Percentiles rank a stretch among this genome's conserved stretches.
Evolutionary conservation across 2,888 invertebrate species (phyloP).

Genomic region (Apodemia duryi): DNA sequence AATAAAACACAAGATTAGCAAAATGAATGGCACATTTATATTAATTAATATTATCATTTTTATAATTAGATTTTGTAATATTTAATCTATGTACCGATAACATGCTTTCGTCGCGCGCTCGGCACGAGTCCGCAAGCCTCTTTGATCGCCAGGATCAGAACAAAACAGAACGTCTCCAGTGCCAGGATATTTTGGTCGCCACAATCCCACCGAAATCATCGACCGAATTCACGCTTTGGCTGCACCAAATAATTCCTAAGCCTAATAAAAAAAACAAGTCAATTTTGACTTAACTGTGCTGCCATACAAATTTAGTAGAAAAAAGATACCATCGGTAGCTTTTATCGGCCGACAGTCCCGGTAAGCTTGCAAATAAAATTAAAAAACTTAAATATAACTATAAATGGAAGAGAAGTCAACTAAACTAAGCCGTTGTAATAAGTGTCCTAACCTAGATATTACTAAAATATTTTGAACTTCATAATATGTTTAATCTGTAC

Average conservation of each 20-base stretch:
- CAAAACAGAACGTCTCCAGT: conserved; percentile 37
- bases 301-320: conserved; percentile 14
- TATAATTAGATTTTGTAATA: conserved; percentile 72
- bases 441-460: conserved; percentile 49
- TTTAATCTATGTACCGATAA: conserved; percentile 53
- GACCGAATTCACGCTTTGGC: conserved; percentile 30
- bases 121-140: conserved; percentile 13
- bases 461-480: conserved; percentile 55
- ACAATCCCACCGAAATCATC: conserved; percentile 15
- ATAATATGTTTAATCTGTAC: conserved; percentile 32
- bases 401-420: conserved; percentile 74
- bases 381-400: conserved; percentile 66
- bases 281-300: conserved; percentile 6
- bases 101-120: conserved; percentile 1
- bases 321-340: conserved; percentile 16
- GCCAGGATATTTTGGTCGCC: conserved; percentile 32
- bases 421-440: conserved; percentile 55
- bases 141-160: conserved; percentile 53
- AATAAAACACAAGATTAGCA: conserved; percentile 76
- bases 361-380: conserved; percentile 52
- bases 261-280: conserved; percentile 16
- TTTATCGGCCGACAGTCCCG: conserved; percentile 13
- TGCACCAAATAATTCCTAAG: conserved; percentile 21
- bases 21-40: conserved; percentile 81
- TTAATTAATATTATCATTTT: conserved; percentile 80